These are phyloP conservation scores for Archips xylosteana DNA, from an alignment of 2,888 invertebrate genomes.

Conservation along the genomic window DNA sequence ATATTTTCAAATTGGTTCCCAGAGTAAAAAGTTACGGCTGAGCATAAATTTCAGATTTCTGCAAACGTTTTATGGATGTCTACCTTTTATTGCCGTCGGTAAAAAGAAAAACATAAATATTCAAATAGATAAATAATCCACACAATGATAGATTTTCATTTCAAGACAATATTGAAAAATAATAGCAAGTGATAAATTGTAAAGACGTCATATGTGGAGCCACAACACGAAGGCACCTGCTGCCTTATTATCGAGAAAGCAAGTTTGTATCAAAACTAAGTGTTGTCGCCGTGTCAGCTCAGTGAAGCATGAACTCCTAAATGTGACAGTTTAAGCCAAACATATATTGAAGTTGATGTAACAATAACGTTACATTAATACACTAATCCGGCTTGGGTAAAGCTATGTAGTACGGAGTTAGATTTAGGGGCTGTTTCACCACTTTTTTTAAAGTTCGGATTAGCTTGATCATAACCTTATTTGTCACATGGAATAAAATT, in stretches of 20 bases:
- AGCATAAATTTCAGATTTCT: not conserved
- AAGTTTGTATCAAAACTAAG: slow-evolving; percentile 9
- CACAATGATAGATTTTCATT: not conserved
- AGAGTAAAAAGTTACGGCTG: not conserved
- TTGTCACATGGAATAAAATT: too few relatives aligned
- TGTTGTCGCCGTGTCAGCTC: slow-evolving; percentile 13
- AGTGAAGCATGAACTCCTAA: slow-evolving; percentile 16
- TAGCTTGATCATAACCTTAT: too few relatives aligned
- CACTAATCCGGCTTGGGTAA: slow-evolving; percentile 1
- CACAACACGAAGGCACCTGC: slow-evolving; percentile 7
- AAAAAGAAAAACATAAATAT: not conserved
- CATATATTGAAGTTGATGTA: slow-evolving; percentile 8
- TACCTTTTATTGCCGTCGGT: not conserved
- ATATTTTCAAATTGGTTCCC: not conserved
- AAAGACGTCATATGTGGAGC: not conserved
- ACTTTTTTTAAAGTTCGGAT: too few relatives aligned
- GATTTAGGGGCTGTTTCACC: too few relatives aligned
- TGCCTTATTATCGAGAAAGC: slow-evolving; percentile 18
- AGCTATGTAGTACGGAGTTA: not conserved
- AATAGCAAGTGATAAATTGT: slow-evolving; percentile 14
- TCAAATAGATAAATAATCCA: not conserved
- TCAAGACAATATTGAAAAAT: not conserved
- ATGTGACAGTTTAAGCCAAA: slow-evolving; percentile 14
- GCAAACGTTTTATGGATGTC: not conserved
- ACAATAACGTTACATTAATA: not conserved